Conservation (phyloP, 2,888 invertebrate genomes). For the Noctuana brunneofusca region DNA sequence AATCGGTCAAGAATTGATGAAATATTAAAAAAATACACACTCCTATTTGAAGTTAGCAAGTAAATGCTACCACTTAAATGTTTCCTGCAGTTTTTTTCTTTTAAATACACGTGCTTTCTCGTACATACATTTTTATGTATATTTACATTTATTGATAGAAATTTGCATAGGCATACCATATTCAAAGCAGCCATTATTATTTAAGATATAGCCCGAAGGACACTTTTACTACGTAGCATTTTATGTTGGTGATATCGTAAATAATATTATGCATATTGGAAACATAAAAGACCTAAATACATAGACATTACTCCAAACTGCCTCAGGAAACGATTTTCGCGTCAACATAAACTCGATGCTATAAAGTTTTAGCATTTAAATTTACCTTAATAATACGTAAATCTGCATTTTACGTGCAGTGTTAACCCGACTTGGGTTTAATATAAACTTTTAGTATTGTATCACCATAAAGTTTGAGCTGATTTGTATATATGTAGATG, state of each 20-base stretch:
- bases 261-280: conserved; percentile 7
- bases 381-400: neutral
- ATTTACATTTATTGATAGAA: neutral
- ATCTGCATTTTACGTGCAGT: conserved; percentile 7
- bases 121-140: no score
- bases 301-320: neutral
- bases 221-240: conserved; percentile 3
- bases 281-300: conserved; percentile 11
- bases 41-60: no score
- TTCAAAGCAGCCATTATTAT: neutral
- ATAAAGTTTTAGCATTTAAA: conserved; percentile 6
- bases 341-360: conserved; percentile 11
- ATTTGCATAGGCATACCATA: neutral
- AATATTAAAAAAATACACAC: no score
- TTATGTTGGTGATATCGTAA: conserved; percentile 15
- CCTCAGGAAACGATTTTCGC: conserved; percentile 9
- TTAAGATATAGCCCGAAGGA: neutral
- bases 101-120: no score
- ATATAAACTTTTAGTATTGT: neutral
- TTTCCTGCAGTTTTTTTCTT: no score
- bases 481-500: neutral
- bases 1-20: no score
- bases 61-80: no score
- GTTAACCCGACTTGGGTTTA: neutral
- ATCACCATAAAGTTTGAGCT: neutral